Evolutionary conservation across 1,140 invertebrate genomes (phyloP).

Genomic region (Euglossa dilemma): DNA sequence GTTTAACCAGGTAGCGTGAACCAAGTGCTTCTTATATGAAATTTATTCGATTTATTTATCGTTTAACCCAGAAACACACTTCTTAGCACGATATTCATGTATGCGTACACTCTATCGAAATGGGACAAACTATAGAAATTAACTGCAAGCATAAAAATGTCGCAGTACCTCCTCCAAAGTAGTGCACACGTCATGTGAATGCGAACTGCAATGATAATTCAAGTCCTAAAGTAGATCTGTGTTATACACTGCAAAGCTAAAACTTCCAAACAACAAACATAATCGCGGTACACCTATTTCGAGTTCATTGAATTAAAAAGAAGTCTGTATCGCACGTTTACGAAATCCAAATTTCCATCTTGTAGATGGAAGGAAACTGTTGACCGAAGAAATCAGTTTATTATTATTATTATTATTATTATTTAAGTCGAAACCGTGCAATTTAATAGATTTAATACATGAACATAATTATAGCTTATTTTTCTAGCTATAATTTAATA

Average conservation of each 20-base stretch:
- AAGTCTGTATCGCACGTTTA: neutral
- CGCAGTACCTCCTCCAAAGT: neutral
- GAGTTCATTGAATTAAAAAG: neutral
- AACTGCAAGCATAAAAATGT: slow-evolving; percentile 44
- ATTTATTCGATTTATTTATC: slow-evolving; percentile 24
- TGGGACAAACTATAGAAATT: slow-evolving; percentile 53
- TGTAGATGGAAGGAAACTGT: too few species aligned
- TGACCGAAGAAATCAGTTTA: too few species aligned
- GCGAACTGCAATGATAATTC: neutral
- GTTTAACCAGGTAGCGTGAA: neutral
- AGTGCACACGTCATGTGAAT: slow-evolving; percentile 20
- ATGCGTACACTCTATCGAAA: slow-evolving; percentile 10
- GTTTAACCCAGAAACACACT: slow-evolving; percentile 33
- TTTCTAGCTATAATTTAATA: too few species aligned
- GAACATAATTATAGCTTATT: too few species aligned
- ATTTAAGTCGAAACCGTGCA: too few species aligned
- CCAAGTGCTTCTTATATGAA: neutral
- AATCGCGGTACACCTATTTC: neutral
- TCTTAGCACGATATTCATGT: neutral
- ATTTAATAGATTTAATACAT: too few species aligned
- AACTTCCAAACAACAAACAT: slow-evolving; percentile 2
- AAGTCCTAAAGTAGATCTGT: slow-evolving; percentile 26
- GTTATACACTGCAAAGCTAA: neutral
- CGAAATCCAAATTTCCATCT: neutral
- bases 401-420: too few species aligned